A percentile compares a stretch with the other conserved stretches of the same genome.
Evolutionary conservation across 2,888 invertebrate species (phyloP).

Genomic region (Xanthorhoe spadicearia): DNA sequence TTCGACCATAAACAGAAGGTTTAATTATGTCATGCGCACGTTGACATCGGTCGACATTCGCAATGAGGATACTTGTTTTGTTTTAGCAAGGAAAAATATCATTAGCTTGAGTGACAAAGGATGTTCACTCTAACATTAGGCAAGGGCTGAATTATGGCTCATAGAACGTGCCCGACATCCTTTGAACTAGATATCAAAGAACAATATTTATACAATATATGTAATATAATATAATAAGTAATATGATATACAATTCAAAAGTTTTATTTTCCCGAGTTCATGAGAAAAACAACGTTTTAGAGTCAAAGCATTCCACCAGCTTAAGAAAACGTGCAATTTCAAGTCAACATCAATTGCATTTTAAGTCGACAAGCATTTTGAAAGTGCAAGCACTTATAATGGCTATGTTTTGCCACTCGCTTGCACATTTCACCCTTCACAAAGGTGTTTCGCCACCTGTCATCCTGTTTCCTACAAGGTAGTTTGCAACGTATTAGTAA

Average conservation of each 20-base stretch:
- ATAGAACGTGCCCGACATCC: neutral
- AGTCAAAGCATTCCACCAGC: constrained; percentile 7
- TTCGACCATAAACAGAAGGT: constrained; percentile 15
- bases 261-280: neutral
- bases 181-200: constrained; percentile 5
- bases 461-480: constrained; percentile 49
- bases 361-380: constrained; percentile 12
- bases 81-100: neutral
- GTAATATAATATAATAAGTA: too few relatives aligned
- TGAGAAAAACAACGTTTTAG: neutral
- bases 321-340: constrained; percentile 11
- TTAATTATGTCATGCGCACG: constrained; percentile 26
- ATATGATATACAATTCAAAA: too few relatives aligned
- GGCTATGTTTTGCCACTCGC: constrained; percentile 35
- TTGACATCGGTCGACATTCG: constrained; percentile 23
- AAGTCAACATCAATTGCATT: constrained; percentile 10
- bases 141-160: constrained; percentile 3
- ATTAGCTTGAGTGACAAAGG: constrained; percentile 1
- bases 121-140: constrained; percentile 3
- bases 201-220: too few relatives aligned
- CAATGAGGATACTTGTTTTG: constrained; percentile 15
- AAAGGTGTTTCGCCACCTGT: constrained; percentile 57
- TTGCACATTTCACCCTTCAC: constrained; percentile 36
- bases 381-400: constrained; percentile 30
- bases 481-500: constrained; percentile 41